Percentiles rank a stretch among this genome's conserved stretches.
Evolutionary conservation across 1,140 invertebrate species (phyloP).

Genomic region (Patella vulgata): DNA sequence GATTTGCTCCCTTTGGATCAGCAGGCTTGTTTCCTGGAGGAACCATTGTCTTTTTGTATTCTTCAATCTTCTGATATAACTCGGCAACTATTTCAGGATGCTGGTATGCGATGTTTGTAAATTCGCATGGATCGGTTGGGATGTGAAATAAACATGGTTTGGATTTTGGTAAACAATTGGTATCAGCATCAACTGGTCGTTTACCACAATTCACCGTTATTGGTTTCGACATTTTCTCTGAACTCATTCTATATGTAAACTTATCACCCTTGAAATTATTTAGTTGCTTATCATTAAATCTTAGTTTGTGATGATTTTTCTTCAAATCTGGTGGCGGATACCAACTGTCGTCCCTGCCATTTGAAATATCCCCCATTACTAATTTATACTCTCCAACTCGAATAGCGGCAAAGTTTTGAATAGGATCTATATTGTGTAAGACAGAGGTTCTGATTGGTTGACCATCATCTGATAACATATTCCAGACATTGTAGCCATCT

Average conservation of each 20-base stretch:
- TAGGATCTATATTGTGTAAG: slow-evolving; percentile 90
- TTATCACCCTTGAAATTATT: slow-evolving; percentile 6
- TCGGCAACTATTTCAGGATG: slow-evolving; percentile 63
- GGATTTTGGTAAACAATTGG: slow-evolving; percentile 73
- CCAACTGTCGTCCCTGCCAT: slow-evolving; percentile 50
- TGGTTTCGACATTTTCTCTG: neutral
- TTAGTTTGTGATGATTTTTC: neutral
- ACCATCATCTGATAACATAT: slow-evolving; percentile 72
- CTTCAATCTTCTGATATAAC: slow-evolving; percentile 66
- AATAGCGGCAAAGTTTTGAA: slow-evolving; percentile 76
- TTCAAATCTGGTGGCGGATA: slow-evolving; percentile 36
- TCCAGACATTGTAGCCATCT: slow-evolving; percentile 85
- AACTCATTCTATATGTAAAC: neutral
- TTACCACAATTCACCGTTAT: slow-evolving; percentile 50
- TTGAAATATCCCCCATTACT: slow-evolving; percentile 75
- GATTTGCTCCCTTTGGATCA: slow-evolving; percentile 40
- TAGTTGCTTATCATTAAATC: neutral
- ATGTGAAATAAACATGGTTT: slow-evolving; percentile 85
- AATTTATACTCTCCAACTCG: slow-evolving; percentile 84
- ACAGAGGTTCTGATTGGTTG: slow-evolving; percentile 74
- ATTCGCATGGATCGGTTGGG: slow-evolving; percentile 85
- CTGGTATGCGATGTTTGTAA: slow-evolving; percentile 75
- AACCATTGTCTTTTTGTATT: slow-evolving; percentile 39
- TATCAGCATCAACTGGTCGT: slow-evolving; percentile 42
- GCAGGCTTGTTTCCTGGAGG: slow-evolving; percentile 45